A percentile compares a stretch with the other conserved stretches of the same genome.
phyloP scores from a whole-genome alignment of 2,888 invertebrate species.

The Eupithecia pulchellata region DNA sequence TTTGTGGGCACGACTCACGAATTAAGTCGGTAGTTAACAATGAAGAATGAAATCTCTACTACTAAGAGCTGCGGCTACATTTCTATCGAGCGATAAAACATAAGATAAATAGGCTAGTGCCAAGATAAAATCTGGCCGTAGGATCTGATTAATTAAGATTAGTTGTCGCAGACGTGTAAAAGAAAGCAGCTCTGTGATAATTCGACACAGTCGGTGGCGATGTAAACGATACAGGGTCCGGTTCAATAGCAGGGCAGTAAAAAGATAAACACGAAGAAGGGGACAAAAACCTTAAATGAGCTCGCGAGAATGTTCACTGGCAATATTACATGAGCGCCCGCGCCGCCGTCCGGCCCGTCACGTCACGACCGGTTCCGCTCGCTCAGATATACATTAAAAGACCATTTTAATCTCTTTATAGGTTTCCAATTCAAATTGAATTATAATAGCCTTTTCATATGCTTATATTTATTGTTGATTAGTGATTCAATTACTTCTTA shows the following conservation, averaged over 20 bases:
- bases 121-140: conserved; percentile 37
- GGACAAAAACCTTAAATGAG: conserved; percentile 74
- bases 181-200: conserved; percentile 51
- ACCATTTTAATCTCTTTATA: conserved; percentile 65
- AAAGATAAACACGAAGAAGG: conserved; percentile 69
- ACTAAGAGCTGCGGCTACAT: conserved; percentile 38
- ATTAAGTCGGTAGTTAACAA: conserved; percentile 40
- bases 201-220: conserved; percentile 56
- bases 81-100: conserved; percentile 41
- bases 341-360: conserved; percentile 50
- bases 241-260: conserved; percentile 66
- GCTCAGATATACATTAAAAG: conserved; percentile 61
- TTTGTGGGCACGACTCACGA: conserved; percentile 43
- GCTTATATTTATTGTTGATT: conserved; percentile 34
- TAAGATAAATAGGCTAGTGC: conserved; percentile 40
- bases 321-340: conserved; percentile 66
- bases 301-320: conserved; percentile 69
- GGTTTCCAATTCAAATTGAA: conserved; percentile 66
- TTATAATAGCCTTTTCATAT: conserved; percentile 57
- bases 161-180: conserved; percentile 41
- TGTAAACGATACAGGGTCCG: conserved; percentile 61
- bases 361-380: conserved; percentile 61
- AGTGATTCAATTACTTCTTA: conserved; percentile 29
- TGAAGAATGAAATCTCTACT: conserved; percentile 37
- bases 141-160: conserved; percentile 48